These are phyloP conservation scores for Acanthosepion lycidas DNA, from an alignment of 2,888 invertebrate species.

Conservation along the genomic window DNA sequence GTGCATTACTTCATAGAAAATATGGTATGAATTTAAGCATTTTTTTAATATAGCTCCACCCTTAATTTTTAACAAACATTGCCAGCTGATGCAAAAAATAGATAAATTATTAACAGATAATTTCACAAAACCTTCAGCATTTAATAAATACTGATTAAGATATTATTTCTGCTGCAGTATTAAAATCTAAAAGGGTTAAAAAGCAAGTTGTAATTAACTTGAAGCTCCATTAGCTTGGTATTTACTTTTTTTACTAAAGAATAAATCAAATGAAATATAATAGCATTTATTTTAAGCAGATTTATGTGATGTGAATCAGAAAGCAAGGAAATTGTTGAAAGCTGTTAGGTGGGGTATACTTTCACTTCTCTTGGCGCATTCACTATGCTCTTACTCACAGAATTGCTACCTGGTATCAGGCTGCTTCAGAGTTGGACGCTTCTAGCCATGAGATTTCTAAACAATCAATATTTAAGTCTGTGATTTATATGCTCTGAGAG, in stretches of 20 bases:
- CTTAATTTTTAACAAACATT: background rate
- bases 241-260: too few species aligned
- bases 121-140: background rate
- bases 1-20: too few species aligned
- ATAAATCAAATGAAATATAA: too few species aligned
- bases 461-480: conserved; percentile 20
- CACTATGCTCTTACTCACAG: background rate
- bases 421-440: background rate
- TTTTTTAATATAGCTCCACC: too few species aligned
- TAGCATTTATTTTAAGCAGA: too few species aligned
- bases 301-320: too few species aligned
- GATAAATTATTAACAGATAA: background rate
- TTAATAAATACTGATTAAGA: background rate
- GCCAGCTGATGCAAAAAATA: background rate
- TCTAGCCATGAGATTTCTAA: background rate
- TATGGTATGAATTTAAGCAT: too few species aligned
- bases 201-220: background rate
- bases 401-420: background rate
- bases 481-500: background rate
- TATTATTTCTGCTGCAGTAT: background rate
- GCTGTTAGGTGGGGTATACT: background rate
- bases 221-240: background rate
- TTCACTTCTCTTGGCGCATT: background rate
- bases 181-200: background rate
- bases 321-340: background rate